A percentile compares a stretch with the other conserved stretches of the same genome.
phyloP scores from a whole-genome alignment of 2,797 vertebrate genomes.

The Parauchenoglanis ngamensis region DNA sequence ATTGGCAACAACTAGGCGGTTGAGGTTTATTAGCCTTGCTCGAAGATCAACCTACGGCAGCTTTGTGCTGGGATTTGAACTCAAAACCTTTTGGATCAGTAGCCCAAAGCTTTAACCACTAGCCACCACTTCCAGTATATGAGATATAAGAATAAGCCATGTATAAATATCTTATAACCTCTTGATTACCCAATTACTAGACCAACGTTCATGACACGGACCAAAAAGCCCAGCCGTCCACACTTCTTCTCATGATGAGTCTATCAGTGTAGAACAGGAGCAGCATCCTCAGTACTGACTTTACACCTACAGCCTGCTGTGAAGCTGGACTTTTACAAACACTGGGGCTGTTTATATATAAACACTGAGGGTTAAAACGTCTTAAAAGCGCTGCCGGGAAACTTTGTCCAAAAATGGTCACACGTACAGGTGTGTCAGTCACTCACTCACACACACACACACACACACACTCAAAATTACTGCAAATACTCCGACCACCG shows the following conservation, averaged over 20 bases:
- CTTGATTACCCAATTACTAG: background rate
- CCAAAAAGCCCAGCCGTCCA: background rate
- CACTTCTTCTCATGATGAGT: background rate
- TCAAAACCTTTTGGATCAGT: background rate
- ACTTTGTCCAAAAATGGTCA: conserved; percentile 64
- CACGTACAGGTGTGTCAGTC: conserved; percentile 69
- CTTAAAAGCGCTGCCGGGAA: background rate
- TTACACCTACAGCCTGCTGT: background rate
- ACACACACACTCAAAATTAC: background rate
- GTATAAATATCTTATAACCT: background rate
- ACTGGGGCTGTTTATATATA: background rate
- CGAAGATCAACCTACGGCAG: background rate
- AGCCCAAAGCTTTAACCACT: background rate
- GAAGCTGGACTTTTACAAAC: background rate
- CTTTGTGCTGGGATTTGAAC: background rate
- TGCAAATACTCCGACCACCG: background rate
- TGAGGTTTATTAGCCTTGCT: background rate
- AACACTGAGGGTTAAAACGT: background rate
- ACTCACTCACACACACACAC: background rate
- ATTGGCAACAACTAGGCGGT: background rate
- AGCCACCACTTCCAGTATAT: background rate
- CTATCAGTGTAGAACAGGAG: background rate
- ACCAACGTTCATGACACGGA: background rate
- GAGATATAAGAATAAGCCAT: background rate
- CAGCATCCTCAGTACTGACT: background rate